Percentiles rank a stretch among this genome's conserved stretches.
These are phyloP conservation scores for Calephelis virginiensis DNA, from an alignment of 1,140 invertebrate genomes.

Conservation along the genomic window DNA sequence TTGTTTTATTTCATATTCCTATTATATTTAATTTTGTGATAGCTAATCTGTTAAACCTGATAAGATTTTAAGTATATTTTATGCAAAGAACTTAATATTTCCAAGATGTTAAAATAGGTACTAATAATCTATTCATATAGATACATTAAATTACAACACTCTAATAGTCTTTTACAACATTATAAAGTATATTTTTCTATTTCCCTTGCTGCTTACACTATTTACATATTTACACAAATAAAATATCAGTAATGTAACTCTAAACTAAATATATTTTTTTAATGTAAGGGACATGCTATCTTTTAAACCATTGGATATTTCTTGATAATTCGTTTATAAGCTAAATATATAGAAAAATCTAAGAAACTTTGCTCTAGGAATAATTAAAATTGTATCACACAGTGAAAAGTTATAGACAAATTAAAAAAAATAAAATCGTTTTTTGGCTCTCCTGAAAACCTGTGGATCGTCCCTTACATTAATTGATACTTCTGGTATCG, in stretches of 20 bases:
- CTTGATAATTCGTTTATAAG: slow-evolving; percentile 6
- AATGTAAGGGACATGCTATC: slow-evolving; percentile 20
- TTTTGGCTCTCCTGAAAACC: slow-evolving; percentile 19
- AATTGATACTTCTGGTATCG: slow-evolving; percentile 21
- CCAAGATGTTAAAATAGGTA: too few relatives aligned
- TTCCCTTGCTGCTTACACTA: background rate
- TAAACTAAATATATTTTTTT: slow-evolving; percentile 16
- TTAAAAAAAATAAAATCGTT: slow-evolving; percentile 14
- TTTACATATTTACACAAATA: background rate
- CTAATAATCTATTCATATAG: too few relatives aligned
- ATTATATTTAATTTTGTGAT: too few relatives aligned
- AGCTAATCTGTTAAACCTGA: too few relatives aligned
- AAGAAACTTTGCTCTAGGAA: slow-evolving; percentile 18
- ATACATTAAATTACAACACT: too few relatives aligned
- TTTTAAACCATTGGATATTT: slow-evolving; percentile 4
- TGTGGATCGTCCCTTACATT: slow-evolving; percentile 20
- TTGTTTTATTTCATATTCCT: too few relatives aligned
- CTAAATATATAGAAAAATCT: slow-evolving; percentile 11
- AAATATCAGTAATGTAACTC: slow-evolving; percentile 15
- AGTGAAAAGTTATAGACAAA: slow-evolving; percentile 18
- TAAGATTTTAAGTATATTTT: too few relatives aligned
- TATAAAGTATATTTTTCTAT: background rate
- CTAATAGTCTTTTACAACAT: too few relatives aligned
- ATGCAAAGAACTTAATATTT: too few relatives aligned
- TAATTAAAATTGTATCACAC: slow-evolving; percentile 6